Base-by-base conservation (phyloP, 2,797 vertebrate genomes). In the Esox masquinongy region DNA sequence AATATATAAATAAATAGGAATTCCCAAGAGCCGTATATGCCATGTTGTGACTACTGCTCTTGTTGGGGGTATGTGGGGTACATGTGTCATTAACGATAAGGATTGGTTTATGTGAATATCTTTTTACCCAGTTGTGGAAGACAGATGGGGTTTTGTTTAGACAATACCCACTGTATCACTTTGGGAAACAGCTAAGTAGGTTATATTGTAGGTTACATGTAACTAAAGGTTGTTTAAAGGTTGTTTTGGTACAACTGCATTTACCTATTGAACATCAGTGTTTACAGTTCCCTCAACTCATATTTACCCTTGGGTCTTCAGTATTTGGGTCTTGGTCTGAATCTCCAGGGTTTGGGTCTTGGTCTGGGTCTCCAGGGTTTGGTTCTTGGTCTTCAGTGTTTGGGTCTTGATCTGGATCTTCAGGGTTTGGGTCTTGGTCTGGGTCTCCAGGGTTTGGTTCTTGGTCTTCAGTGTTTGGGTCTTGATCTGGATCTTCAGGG, bases 71-170 rank as follows among this genome's bases (percentile, higher is more conserved):
- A 82, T 86, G 88, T 86, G 81, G 81, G 43, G 29, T 68, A 81
- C 0, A 8, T 77, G 78, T 34, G 7, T 81, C 70, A 78, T 64
- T 15, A 77, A 87, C 89, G 90, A 92, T 91, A 92, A 90, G 89
- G 79, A 83, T 81, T 90, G 89, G 91, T 91, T 91, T 88, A 92
- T 90, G 86, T 76, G 74, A 68, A 29, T 53, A 85, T 82, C 77
- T 74, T 74, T 70, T 77, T 19, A 7, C 59, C 78, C 73, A 67
- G 64, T 79, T 63, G 83, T 83, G 68, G 78, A 87, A 78, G 78
- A 82, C 79, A 68, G 31, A 80, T 68, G 67, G 31, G 71, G 63
- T 43, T 81, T 80, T 64, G 43, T 76, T 66, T 0, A 76, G 11
- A 84, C 77, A 75, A 84, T 82, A 74, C 59, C 79, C 11, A 75